Conservation (phyloP, 2,888 invertebrate genomes). For the Iselma pallidipennis region DNA sequence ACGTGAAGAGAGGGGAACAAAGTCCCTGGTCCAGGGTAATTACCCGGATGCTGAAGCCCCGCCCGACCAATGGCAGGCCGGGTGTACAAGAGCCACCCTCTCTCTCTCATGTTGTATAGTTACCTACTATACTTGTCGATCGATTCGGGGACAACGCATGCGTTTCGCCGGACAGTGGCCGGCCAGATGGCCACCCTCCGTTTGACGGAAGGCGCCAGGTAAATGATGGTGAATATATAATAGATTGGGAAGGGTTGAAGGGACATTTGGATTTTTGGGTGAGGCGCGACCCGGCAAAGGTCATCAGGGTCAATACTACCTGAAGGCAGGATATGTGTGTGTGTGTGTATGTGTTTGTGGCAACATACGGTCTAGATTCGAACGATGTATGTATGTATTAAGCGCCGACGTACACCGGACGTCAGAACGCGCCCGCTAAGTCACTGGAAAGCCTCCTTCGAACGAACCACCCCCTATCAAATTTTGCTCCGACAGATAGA, state of each 20-base stretch:
- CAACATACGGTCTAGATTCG: not conserved
- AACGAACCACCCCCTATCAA: not conserved
- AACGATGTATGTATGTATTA: slow-evolving; percentile 5
- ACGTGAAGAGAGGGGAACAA: slow-evolving; percentile 47
- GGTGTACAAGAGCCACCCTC: slow-evolving; percentile 36
- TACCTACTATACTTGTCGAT: slow-evolving; percentile 43
- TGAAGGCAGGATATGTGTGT: slow-evolving; percentile 5
- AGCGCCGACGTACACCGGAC: slow-evolving; percentile 18
- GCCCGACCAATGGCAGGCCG: slow-evolving; percentile 54
- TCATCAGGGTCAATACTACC: slow-evolving; percentile 19
- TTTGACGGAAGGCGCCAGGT: slow-evolving; percentile 5
- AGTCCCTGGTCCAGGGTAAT: slow-evolving; percentile 56
- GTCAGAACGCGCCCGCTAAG: not conserved
- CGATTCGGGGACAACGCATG: slow-evolving; percentile 45
- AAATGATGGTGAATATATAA: not conserved
- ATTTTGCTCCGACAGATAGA: not conserved
- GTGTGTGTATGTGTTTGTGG: not conserved
- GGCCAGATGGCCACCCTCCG: slow-evolving; percentile 30
- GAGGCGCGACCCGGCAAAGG: slow-evolving; percentile 7
- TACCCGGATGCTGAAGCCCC: slow-evolving; percentile 55
- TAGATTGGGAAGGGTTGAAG: not conserved
- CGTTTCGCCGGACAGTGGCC: slow-evolving; percentile 53
- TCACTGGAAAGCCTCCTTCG: not conserved
- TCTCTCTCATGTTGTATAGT: slow-evolving; percentile 23
- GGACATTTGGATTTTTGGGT: not conserved